Base-by-base conservation (phyloP, 2,797 vertebrate species). In the Dryobates pubescens region DNA sequence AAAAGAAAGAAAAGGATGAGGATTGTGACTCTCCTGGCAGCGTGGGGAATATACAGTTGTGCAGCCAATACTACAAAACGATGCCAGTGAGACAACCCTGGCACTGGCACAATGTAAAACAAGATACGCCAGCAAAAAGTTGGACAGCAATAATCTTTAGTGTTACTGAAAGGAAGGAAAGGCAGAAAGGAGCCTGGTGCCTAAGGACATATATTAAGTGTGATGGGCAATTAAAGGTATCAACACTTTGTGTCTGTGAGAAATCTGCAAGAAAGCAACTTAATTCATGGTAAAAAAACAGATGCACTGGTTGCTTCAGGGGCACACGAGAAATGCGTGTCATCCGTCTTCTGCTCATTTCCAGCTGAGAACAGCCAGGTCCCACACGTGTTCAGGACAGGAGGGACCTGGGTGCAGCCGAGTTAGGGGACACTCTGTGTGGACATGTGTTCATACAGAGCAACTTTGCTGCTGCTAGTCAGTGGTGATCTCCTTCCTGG, bases 271-370 rank as follows among this genome's bases (percentile, higher is more conserved):
- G 86, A 96, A 96, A 90, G 77, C 82, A 70, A 92, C 73, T 87
- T 86, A 82, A 47, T 90, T 94, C 73, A 93, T 84, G 89, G 51
- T 95, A 96, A 43, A 96, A 95, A 95, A 94, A 95, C 91, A 96
- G 47, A 95, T 62, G 94, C 96, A 96, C 96, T 95, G 95, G 96
- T 96, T 97, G 94, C 94, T 97, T 96, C 93, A 87, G 92, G 94
- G 96, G 91, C 88, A 95, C 63, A 93, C 85, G 63, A 29, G 86
- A 86, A 83, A 90, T 68, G 71, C 68, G 82, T 67, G 36, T 78
- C 38, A 49, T 54, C 80, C 93, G 89, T 91, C 41, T 51, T 79
- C 29, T 3, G 47, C 54, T 92, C n/a, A 5, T 61, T 84, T 86
- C 87, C 62, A 82, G 93, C 49, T 30, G 43, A 81, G 47, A 68